Base-by-base conservation (phyloP, 1,140 invertebrate species). In the Copidosoma floridanum region DNA sequence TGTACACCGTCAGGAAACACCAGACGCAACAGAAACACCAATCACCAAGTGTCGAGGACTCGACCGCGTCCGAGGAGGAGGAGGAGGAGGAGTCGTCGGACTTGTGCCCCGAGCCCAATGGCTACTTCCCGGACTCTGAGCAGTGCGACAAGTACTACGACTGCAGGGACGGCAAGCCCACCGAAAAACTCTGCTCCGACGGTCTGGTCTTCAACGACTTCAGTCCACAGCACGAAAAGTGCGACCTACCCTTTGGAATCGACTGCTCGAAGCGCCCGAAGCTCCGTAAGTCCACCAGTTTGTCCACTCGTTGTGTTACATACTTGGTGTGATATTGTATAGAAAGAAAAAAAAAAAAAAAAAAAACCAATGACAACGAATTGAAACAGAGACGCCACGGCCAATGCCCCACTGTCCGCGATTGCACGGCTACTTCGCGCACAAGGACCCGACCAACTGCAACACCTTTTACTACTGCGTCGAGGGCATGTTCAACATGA, bases 181-280 rank as follows among this genome's bases (percentile, higher is more conserved):
- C 83, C 1, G 89, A 90, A 65, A 90, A 91, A 70, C 79, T 94
- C 0, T 95, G 93, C 67, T 89, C 91, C 0, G 93, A 95, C 72
- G 93, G 93, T n/a, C 87, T 94, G 78, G 92, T 95, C 12, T 95
- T 95, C 80, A 92, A 95, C 66, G 91, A 94, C 73, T 93, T 87
- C 77, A 88, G 86, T 60, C 82, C 87, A 1, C 82, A 86, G 56
- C 86, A 91, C 57, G 93, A 93, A 75, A 93, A 94, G 70, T 95
- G 92, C 70, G 92, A 95, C 72, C 80, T 93, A 61, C 91, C 91
- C 0, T 92, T 92, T 72, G 90, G 91, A 66, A 88, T 94, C 58
- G 91, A 94, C 74, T 94, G 92, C 77, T 82, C 81, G 1, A 85
- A 88, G 63, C 82, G 91, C 60, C 84, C 88, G 2, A 88, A 90